A percentile compares a stretch with the other conserved stretches of the same genome.
Conservation (phyloP, 1,140 invertebrate species). For the Daktulosphaira vitifoliae region DNA sequence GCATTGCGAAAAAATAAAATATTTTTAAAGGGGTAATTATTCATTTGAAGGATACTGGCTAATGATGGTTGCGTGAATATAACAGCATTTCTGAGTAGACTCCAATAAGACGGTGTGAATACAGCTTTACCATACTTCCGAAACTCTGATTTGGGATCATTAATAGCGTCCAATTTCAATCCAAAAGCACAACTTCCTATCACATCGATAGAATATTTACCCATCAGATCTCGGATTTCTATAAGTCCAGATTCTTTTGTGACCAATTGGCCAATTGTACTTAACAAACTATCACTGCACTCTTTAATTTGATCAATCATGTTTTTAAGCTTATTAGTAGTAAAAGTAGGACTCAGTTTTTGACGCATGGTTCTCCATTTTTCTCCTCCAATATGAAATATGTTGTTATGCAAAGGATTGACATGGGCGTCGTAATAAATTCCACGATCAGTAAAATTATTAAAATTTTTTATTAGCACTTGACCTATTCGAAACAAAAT, state of each 20-base stretch:
- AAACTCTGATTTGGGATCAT: constrained; percentile 49
- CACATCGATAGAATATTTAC: constrained; percentile 54
- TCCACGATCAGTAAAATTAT: constrained; percentile 40
- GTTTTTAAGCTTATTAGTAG: constrained; percentile 39
- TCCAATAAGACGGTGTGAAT: constrained; percentile 41
- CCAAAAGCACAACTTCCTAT: constrained; percentile 56
- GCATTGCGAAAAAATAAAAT: constrained; percentile 38
- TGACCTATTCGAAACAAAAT: constrained; percentile 40
- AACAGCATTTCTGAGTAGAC: constrained; percentile 45
- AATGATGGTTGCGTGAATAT: constrained; percentile 36
- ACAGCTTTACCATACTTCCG: constrained; percentile 38
- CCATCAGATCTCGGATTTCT: constrained; percentile 51
- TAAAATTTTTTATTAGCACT: constrained; percentile 42
- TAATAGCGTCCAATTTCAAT: constrained; percentile 51
- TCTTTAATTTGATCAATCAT: constrained; percentile 38
- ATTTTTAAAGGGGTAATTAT: constrained; percentile 22
- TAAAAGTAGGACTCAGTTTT: constrained; percentile 41
- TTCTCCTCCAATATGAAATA: constrained; percentile 40
- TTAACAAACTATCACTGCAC: constrained; percentile 38
- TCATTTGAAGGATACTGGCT: background rate
- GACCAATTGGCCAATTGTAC: constrained; percentile 38
- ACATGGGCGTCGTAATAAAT: constrained; percentile 36
- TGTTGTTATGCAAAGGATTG: constrained; percentile 38
- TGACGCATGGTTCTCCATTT: constrained; percentile 42
- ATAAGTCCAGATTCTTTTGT: constrained; percentile 38